Conservation (phyloP, 2,113 vertebrate genomes). For the Engystomops pustulosus region DNA sequence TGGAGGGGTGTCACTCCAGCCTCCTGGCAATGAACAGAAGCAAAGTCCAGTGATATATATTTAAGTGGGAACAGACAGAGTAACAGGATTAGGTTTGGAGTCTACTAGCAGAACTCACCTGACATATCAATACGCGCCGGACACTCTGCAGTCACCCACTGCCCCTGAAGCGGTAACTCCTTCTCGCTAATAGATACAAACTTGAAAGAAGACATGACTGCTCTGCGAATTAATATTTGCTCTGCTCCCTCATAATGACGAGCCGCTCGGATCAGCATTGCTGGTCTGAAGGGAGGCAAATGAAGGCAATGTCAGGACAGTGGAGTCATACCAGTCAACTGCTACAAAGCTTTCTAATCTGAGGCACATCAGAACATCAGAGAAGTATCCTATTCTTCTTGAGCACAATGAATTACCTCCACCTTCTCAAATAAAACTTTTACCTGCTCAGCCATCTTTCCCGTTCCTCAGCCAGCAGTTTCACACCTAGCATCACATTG, state of each 20-base stretch:
- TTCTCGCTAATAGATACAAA: constrained; percentile 75
- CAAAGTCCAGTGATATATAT: too few species aligned
- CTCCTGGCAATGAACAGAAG: constrained; percentile 72
- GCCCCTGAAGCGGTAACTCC: constrained; percentile 72
- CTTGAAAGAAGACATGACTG: constrained; percentile 85
- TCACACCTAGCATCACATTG: constrained; percentile 73
- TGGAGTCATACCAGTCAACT: background rate
- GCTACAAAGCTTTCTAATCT: too few species aligned
- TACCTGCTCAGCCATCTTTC: constrained; percentile 87
- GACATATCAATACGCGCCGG: constrained; percentile 91
- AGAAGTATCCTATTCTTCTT: too few species aligned
- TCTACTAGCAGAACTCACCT: constrained; percentile 70
- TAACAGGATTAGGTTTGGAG: background rate
- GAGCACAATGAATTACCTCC: too few species aligned
- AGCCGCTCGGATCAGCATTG: constrained; percentile 87
- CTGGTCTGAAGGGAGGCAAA: constrained; percentile 73
- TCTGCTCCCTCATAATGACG: constrained; percentile 92
- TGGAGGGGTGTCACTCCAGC: constrained; percentile 95
- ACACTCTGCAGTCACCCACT: constrained; percentile 86
- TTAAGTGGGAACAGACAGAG: too few species aligned
- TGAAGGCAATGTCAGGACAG: background rate
- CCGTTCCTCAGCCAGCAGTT: constrained; percentile 79
- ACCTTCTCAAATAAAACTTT: too few species aligned
- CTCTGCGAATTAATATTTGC: constrained; percentile 88
- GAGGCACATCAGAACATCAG: too few species aligned